phyloP scores from a whole-genome alignment of 2,113 vertebrate genomes.

The Amphiprion ocellaris region DNA sequence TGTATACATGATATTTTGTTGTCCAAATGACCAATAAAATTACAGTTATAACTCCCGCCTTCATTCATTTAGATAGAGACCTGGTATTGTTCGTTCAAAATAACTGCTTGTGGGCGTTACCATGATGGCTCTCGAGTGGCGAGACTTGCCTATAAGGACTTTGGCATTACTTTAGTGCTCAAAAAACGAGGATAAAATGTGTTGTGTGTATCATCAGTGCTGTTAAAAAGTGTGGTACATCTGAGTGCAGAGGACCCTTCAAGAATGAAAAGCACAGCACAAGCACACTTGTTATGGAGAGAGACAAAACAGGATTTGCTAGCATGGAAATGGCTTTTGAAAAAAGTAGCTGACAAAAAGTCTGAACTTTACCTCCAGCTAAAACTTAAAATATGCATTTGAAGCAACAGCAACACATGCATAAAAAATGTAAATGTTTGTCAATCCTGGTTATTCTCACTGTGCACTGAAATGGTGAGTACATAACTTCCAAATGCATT shows the following conservation, averaged over 20 bases:
- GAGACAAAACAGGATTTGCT: slow-evolving; percentile 14
- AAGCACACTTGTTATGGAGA: slow-evolving; percentile 28
- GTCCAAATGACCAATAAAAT: too few relatives aligned
- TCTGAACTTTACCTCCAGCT: not conserved
- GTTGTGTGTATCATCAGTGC: slow-evolving; percentile 7
- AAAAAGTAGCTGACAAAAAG: slow-evolving; percentile 29
- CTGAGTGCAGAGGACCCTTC: not conserved
- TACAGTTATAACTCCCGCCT: too few relatives aligned
- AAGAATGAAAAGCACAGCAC: slow-evolving; percentile 11
- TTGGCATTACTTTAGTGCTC: not conserved
- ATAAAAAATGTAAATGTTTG: slow-evolving; percentile 9
- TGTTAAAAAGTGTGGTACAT: not conserved
- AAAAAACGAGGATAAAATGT: not conserved
- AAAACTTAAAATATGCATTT: not conserved
- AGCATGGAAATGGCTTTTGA: not conserved
- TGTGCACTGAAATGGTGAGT: not conserved
- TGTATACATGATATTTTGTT: too few relatives aligned
- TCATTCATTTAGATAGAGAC: too few relatives aligned
- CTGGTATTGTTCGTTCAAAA: too few relatives aligned
- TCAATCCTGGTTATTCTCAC: not conserved
- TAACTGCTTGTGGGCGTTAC: too few relatives aligned
- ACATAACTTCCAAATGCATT: slow-evolving; percentile 1
- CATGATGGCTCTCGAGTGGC: too few relatives aligned
- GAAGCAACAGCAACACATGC: not conserved
- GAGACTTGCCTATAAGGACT: too few relatives aligned